phyloP scores from a whole-genome alignment of 2,113 vertebrate species.

The Amblyopsis rosae region DNA sequence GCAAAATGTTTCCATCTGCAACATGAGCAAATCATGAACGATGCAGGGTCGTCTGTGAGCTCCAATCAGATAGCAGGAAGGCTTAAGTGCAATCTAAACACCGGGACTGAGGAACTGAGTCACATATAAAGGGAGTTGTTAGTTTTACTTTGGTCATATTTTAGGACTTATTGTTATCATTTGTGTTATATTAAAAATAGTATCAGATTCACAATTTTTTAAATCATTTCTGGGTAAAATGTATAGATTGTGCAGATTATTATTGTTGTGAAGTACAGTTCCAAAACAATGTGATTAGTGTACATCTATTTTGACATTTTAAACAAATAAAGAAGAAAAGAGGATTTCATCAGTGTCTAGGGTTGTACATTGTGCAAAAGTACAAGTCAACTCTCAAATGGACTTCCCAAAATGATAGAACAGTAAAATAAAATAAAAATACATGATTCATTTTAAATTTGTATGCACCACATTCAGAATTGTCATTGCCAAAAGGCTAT shows the following conservation, averaged over 20 bases:
- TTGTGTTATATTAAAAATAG: conserved; percentile 22
- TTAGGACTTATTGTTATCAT: not conserved
- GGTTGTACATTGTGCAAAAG: no score
- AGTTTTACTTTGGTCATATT: conserved; percentile 9
- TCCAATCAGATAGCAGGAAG: conserved; percentile 46
- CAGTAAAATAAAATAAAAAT: not conserved
- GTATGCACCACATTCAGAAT: conserved; percentile 18
- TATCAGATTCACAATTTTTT: not conserved
- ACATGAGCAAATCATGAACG: conserved; percentile 28
- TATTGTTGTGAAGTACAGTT: no score
- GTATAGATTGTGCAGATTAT: no score
- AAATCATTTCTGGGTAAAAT: not conserved
- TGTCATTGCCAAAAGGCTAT: conserved; percentile 4
- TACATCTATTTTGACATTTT: no score
- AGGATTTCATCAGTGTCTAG: not conserved
- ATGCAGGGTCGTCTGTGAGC: conserved; percentile 20
- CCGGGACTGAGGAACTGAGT: conserved; percentile 31
- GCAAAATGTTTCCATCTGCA: conserved; percentile 60
- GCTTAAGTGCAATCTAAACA: conserved; percentile 42
- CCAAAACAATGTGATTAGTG: no score
- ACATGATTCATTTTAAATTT: conserved; percentile 4
- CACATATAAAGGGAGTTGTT: conserved; percentile 13
- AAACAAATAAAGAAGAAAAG: not conserved
- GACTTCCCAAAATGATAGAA: not conserved
- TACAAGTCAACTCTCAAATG: not conserved